phyloP scores from a whole-genome alignment of 2,113 vertebrate genomes.

The Castor canadensis region DNA sequence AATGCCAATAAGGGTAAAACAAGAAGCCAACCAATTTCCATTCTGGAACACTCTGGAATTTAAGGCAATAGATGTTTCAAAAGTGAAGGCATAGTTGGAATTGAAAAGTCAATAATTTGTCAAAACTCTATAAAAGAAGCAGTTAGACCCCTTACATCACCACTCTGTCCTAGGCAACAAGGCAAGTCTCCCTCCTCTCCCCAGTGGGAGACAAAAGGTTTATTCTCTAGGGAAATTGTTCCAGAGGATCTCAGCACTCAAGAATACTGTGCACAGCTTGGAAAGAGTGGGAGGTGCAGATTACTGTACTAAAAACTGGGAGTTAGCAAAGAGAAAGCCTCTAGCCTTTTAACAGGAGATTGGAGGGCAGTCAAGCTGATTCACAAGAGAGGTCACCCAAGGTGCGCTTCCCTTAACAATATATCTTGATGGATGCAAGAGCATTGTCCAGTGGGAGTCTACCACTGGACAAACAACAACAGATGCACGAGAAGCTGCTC shows the following conservation, averaged over 20 bases:
- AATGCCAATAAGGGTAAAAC: background rate
- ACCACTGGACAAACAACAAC: background rate
- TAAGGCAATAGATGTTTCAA: background rate
- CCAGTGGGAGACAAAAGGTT: background rate
- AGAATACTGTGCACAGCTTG: background rate
- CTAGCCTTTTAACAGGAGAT: background rate
- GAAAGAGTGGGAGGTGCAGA: background rate
- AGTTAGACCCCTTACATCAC: background rate
- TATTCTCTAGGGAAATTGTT: background rate
- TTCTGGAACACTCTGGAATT: background rate
- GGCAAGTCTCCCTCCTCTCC: background rate
- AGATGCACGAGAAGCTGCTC: rapidly evolving
- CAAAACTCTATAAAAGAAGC: constrained; percentile 21
- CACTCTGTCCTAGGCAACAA: background rate
- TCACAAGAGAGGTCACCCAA: background rate
- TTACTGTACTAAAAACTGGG: background rate
- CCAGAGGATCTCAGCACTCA: background rate
- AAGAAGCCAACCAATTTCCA: constrained; percentile 35
- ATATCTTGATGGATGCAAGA: background rate
- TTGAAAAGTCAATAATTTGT: background rate
- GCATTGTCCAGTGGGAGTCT: background rate
- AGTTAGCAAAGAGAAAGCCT: background rate
- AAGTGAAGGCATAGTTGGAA: background rate
- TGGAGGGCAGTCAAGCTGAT: background rate
- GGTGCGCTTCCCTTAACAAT: background rate